phyloP scores from a whole-genome alignment of 2,888 invertebrate species.

The Callinectes sapidus region DNA sequence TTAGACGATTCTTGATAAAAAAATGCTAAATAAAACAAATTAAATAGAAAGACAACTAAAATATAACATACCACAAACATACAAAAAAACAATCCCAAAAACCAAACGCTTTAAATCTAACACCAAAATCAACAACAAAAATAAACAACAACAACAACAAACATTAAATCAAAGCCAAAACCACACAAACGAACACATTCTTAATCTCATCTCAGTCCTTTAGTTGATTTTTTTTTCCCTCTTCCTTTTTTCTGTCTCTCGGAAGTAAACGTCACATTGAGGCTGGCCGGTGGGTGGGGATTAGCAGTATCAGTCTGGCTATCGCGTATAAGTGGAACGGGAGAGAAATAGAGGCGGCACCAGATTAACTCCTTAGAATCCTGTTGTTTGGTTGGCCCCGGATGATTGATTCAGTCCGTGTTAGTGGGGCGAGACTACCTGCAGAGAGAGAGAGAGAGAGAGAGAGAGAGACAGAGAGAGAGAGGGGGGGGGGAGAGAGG shows the following conservation, averaged over 20 bases:
- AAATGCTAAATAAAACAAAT: neutral
- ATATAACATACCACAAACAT: neutral
- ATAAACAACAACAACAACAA: neutral
- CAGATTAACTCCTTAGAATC: neutral
- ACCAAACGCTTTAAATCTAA: neutral
- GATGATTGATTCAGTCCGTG: neutral
- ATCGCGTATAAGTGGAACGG: neutral
- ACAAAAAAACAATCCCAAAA: neutral
- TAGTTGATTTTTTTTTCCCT: neutral
- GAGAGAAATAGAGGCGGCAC: neutral
- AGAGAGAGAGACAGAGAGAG: conserved; percentile 14
- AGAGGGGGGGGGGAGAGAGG: conserved; percentile 17
- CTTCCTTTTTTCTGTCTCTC: neutral
- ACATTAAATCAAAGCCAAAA: neutral
- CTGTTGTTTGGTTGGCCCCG: neutral
- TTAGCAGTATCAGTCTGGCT: neutral
- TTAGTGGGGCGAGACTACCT: neutral
- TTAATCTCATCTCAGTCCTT: neutral
- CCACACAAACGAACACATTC: neutral
- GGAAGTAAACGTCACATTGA: neutral
- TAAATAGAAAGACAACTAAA: neutral
- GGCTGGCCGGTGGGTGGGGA: neutral
- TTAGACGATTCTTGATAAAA: neutral
- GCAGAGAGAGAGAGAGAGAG: neutral
- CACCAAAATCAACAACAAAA: no score